These are phyloP conservation scores for Frankliniella intonsa DNA, from an alignment of 2,888 invertebrate genomes.

Conservation along the genomic window DNA sequence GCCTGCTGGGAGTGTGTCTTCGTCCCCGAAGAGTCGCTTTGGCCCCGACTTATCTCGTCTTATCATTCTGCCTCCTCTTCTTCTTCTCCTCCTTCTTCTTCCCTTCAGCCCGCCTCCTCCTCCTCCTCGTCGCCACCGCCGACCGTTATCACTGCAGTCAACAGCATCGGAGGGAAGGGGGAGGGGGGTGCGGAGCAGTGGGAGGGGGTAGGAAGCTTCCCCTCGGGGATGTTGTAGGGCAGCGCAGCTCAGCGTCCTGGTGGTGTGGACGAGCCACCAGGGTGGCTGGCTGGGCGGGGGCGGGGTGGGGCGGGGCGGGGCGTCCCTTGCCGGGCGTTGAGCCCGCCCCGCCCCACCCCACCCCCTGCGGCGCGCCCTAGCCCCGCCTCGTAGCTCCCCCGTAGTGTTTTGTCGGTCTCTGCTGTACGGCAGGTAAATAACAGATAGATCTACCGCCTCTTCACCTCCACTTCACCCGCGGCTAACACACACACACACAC, in stretches of 20 bases:
- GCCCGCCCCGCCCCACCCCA: too few relatives aligned
- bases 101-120: background rate
- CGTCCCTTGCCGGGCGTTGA: too few relatives aligned
- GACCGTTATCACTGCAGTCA: conserved; percentile 4
- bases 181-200: background rate
- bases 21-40: background rate
- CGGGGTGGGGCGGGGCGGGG: too few relatives aligned
- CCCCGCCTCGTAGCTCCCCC: too few relatives aligned
- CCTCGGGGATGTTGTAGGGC: background rate
- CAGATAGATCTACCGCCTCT: too few relatives aligned
- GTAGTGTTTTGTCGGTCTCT: too few relatives aligned
- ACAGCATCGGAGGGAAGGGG: background rate
- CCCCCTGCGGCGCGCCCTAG: too few relatives aligned
- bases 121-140: background rate
- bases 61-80: background rate
- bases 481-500: too few relatives aligned
- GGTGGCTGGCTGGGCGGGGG: too few relatives aligned
- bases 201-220: background rate
- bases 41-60: background rate
- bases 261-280: background rate
- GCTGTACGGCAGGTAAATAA: too few relatives aligned
- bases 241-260: background rate
- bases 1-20: background rate
- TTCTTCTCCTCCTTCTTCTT: background rate
- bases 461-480: too few relatives aligned